Conservation (phyloP, 2,888 invertebrate genomes). For the Bugula neritina region DNA sequence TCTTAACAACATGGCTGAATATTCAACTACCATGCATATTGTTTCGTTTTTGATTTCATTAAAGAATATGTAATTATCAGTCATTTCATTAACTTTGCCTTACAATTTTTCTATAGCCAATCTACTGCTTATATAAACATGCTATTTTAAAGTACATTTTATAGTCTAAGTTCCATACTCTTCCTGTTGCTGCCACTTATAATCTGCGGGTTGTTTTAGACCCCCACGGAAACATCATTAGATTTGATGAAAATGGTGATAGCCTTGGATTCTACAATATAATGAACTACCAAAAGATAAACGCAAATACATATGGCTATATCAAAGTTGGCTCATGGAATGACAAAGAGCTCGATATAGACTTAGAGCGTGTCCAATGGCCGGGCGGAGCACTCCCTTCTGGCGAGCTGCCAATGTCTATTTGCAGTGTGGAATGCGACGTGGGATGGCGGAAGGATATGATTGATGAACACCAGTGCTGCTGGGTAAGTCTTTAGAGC, state of each 20-base stretch:
- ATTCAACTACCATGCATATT: too few relatives aligned
- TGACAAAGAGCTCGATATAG: conserved; percentile 53
- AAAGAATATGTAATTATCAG: too few relatives aligned
- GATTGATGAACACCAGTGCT: conserved; percentile 54
- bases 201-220: too few relatives aligned
- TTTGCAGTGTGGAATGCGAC: conserved; percentile 53
- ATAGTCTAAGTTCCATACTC: too few relatives aligned
- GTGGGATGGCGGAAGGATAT: conserved; percentile 53
- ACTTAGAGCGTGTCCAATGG: conserved; percentile 51
- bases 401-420: conserved; percentile 49
- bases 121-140: too few relatives aligned
- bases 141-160: too few relatives aligned
- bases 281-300: conserved; percentile 54
- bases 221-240: conserved; percentile 63
- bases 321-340: conserved; percentile 58
- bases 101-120: too few relatives aligned
- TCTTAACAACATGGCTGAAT: too few relatives aligned
- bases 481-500: conserved; percentile 49
- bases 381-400: conserved; percentile 38
- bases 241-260: conserved; percentile 56
- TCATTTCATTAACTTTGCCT: too few relatives aligned
- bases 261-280: conserved; percentile 56
- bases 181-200: too few relatives aligned
- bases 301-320: conserved; percentile 45
- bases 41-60: too few relatives aligned